Conservation (phyloP, 2,888 invertebrate species). For the Apodemia mormo region DNA sequence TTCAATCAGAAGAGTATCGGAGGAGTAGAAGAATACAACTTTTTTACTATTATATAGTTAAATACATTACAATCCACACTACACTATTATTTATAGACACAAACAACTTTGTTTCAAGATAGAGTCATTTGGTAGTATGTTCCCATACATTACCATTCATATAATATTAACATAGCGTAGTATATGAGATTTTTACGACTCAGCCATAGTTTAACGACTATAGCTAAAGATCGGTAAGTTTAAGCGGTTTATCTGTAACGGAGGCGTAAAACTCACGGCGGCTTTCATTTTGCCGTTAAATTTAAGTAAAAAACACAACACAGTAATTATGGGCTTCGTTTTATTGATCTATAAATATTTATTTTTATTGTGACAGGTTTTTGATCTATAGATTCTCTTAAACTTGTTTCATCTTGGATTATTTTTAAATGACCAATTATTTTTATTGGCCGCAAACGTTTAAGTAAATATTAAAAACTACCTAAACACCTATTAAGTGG, state of each 20-base stretch:
- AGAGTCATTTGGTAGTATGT: conserved; percentile 1
- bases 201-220: conserved; percentile 60
- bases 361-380: conserved; percentile 12
- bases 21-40: no score
- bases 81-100: no score
- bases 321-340: not conserved
- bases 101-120: not conserved
- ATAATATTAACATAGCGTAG: conserved; percentile 3
- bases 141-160: not conserved
- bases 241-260: conserved; percentile 1
- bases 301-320: conserved; percentile 9
- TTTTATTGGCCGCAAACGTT: conserved; percentile 7
- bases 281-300: conserved; percentile 8
- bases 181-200: conserved; percentile 13
- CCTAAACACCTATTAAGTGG: not conserved
- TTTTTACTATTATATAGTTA: no score
- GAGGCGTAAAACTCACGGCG: conserved; percentile 2
- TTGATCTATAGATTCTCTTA: conserved; percentile 5
- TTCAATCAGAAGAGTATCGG: no score
- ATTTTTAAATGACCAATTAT: conserved; percentile 7
- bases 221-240: conserved; percentile 45
- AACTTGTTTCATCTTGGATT: not conserved
- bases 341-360: conserved; percentile 11
- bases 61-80: no score
- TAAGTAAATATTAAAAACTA: conserved; percentile 1